phyloP scores from a whole-genome alignment of 2,888 invertebrate genomes.

The Norana najaformis region DNA sequence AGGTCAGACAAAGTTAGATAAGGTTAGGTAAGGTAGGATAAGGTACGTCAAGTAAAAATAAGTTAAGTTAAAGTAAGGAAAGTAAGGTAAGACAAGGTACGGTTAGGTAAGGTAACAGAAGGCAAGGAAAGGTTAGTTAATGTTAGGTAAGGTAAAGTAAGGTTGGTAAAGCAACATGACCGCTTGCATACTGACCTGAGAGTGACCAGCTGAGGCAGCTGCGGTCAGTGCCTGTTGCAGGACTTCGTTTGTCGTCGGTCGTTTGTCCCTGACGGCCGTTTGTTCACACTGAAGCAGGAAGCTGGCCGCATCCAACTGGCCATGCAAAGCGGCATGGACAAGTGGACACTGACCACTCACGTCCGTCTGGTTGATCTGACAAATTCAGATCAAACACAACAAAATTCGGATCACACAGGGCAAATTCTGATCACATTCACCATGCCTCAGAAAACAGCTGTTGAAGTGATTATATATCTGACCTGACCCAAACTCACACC shows the following conservation, averaged over 20 bases:
- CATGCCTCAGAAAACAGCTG: not conserved
- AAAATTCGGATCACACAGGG: not conserved
- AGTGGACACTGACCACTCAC: conserved; percentile 70
- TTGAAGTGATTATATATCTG: not conserved
- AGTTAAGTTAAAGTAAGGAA: not conserved
- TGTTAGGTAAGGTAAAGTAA: not conserved
- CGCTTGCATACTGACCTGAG: conserved; percentile 18
- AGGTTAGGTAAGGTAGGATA: not conserved
- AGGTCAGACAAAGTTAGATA: too few species aligned
- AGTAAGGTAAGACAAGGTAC: not conserved
- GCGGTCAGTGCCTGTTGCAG: conserved; percentile 85
- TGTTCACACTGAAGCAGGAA: conserved; percentile 87
- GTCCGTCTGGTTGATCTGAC: conserved; percentile 60
- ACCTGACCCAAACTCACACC: not conserved
- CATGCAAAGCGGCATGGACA: conserved; percentile 86
- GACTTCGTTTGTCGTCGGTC: conserved; percentile 69
- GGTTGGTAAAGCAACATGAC: too few species aligned
- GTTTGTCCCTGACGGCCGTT: conserved; percentile 64
- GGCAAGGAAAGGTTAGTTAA: too few species aligned
- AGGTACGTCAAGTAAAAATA: too few species aligned
- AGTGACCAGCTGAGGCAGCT: conserved; percentile 67
- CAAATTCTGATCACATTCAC: not conserved
- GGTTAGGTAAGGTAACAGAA: not conserved
- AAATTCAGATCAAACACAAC: not conserved
- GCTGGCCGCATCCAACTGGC: conserved; percentile 82